These are phyloP conservation scores for Globodera rostochiensis DNA, from an alignment of 1,140 invertebrate genomes.

Conservation along the genomic window DNA sequence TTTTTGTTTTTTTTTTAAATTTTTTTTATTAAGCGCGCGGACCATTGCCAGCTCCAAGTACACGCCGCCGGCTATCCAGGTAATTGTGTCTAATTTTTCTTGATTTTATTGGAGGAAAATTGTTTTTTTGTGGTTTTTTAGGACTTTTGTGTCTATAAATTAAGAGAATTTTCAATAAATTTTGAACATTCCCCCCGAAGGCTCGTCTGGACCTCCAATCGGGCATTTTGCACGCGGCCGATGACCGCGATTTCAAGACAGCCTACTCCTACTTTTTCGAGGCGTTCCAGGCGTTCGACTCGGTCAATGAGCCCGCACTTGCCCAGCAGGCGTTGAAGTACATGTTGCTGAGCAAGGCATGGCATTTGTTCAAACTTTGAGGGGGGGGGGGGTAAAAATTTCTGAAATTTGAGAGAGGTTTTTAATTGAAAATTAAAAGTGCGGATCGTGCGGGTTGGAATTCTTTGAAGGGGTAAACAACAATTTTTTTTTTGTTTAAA, in stretches of 20 bases:
- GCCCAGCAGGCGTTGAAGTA: conserved; percentile 93
- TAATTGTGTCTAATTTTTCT: neutral
- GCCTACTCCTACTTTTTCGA: conserved; percentile 99
- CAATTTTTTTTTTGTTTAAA: no score
- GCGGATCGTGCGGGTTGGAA: neutral
- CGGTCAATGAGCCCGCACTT: conserved; percentile 77
- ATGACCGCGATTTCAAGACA: conserved; percentile 98
- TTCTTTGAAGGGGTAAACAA: neutral
- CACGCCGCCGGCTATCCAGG: conserved; percentile 87
- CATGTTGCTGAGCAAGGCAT: conserved; percentile 98
- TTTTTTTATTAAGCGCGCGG: conserved; percentile 75
- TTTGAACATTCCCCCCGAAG: conserved; percentile 19
- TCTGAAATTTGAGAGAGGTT: neutral
- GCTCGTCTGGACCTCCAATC: conserved; percentile 88
- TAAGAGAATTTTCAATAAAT: no score
- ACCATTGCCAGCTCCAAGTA: conserved; percentile 99
- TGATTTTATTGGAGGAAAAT: no score
- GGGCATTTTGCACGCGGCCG: conserved; percentile 94
- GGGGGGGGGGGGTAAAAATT: conserved; percentile 77
- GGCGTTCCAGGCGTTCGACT: conserved; percentile 98
- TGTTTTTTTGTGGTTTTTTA: no score
- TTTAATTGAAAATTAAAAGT: neutral
- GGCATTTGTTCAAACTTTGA: conserved; percentile 64
- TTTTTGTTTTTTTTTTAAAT: conserved; percentile 49
- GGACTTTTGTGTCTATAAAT: no score